Base-by-base conservation (phyloP, 2,113 vertebrate species). In the Motacilla tschutschensis region DNA sequence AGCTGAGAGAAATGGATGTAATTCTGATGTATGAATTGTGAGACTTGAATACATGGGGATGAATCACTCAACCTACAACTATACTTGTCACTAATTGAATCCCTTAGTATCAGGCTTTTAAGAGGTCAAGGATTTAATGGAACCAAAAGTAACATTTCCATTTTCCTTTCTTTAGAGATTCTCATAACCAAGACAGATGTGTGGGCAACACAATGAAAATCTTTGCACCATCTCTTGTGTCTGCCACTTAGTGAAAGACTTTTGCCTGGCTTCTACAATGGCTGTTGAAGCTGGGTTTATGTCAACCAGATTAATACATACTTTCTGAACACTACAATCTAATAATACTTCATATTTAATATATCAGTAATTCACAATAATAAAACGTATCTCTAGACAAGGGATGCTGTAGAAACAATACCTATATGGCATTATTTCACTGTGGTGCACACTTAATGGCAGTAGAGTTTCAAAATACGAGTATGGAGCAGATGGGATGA, bases 71-170 rank as follows among this genome's bases (percentile, higher is more conserved):
- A 6, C 21, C 58, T 76, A 41, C 38, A 33, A 54, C 38, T 65
- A 29, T 1, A 10, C 35, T 82, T 82, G 33, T 41, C 67, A 26
- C 31, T 88, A 71, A 84, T 6, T 51, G 38, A 75, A 84, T 79
- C 50, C 58, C 38, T 44, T 28, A 3, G 25, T 38, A 64, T 35
- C 43, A 41, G 26, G 41, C 35, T 85, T 43, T 48, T 72, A 41
- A 65, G 24, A 73, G 72, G 79, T 79, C 85, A 83, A 85, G 43
- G 58, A 88, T 75, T 78, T 88, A 81, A 81, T 38, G 29, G 59
- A 85, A 84, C 28, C 16, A 31, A 82, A 84, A 28, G 28, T 48
- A 79, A 79, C 22, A 55, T 58, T 26, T 38, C 67, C 60, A 6
- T 83, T 85, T 83, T 64, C 41, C 36, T 22, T 55, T 28, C 54